Evolutionary conservation across 2,797 vertebrate genomes (phyloP).

Genomic region (Microctenopoma lineatum): DNA sequence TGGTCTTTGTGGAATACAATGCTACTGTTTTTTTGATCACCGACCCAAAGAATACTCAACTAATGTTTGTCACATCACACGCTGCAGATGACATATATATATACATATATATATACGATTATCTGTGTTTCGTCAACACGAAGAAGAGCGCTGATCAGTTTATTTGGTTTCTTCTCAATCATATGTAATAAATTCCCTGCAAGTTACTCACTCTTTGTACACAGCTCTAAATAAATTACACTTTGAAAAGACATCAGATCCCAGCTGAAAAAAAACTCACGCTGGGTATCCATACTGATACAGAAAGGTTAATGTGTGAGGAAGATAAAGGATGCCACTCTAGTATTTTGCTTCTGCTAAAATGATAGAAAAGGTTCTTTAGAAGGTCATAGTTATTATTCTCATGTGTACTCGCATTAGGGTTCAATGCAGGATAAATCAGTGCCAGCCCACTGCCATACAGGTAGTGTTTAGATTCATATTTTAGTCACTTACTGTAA

Average conservation of each 20-base stretch:
- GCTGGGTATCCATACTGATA: no score
- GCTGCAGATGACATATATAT: neutral
- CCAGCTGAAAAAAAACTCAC: no score
- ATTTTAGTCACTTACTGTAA: neutral
- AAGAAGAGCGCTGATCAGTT: constrained; percentile 37
- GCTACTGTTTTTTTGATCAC: constrained; percentile 16
- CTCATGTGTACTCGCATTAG: neutral
- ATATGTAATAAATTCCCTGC: constrained; percentile 59
- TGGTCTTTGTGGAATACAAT: constrained; percentile 26
- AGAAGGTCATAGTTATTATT: neutral
- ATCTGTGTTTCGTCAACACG: no score
- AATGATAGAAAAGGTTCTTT: neutral
- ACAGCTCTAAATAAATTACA: no score
- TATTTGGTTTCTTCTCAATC: constrained; percentile 61
- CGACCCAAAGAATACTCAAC: constrained; percentile 13
- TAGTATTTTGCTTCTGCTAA: neutral
- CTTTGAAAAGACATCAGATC: no score
- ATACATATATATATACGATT: no score
- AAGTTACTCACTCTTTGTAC: constrained; percentile 41
- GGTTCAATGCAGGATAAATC: neutral
- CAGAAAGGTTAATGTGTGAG: no score
- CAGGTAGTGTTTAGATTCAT: neutral
- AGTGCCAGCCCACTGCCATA: neutral
- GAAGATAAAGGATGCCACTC: neutral
- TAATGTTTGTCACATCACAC: constrained; percentile 9